Conservation (phyloP, 2,888 invertebrate genomes). For the Drosophila neonasuta region DNA sequence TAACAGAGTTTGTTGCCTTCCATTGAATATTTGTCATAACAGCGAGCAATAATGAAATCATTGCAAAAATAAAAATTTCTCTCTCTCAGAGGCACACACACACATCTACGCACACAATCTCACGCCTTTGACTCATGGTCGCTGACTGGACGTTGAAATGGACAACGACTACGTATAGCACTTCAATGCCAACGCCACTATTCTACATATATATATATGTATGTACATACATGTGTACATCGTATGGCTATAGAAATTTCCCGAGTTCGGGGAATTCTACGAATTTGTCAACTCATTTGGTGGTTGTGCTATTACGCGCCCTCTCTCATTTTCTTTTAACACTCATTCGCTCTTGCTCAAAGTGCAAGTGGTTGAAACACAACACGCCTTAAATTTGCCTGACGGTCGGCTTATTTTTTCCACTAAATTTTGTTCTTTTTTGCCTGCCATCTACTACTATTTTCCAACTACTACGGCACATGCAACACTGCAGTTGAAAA, state of each 20-base stretch:
- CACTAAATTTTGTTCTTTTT: slow-evolving; percentile 13
- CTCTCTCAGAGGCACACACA: slow-evolving; percentile 5
- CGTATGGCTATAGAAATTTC: slow-evolving; percentile 22
- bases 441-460: slow-evolving; percentile 54
- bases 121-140: slow-evolving; percentile 51
- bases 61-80: slow-evolving; percentile 40
- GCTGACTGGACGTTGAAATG: slow-evolving; percentile 53
- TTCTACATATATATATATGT: slow-evolving; percentile 9
- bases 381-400: slow-evolving; percentile 54
- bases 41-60: slow-evolving; percentile 36
- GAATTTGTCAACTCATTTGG: slow-evolving; percentile 22
- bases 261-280: slow-evolving; percentile 20
- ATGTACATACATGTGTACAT: not conserved
- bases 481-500: slow-evolving; percentile 67
- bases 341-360: slow-evolving; percentile 17
- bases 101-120: not conserved
- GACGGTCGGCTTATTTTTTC: slow-evolving; percentile 39
- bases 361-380: slow-evolving; percentile 56
- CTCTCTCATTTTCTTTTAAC: slow-evolving; percentile 12
- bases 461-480: slow-evolving; percentile 44
- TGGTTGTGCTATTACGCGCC: slow-evolving; percentile 28
- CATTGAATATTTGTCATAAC: slow-evolving; percentile 8
- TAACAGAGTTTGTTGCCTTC: slow-evolving; percentile 43
- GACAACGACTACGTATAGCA: slow-evolving; percentile 47
- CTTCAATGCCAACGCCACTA: slow-evolving; percentile 28